A percentile compares a stretch with the other conserved stretches of the same genome.
phyloP scores from a whole-genome alignment of 1,140 invertebrate genomes.

The Paracyclopina nana region DNA sequence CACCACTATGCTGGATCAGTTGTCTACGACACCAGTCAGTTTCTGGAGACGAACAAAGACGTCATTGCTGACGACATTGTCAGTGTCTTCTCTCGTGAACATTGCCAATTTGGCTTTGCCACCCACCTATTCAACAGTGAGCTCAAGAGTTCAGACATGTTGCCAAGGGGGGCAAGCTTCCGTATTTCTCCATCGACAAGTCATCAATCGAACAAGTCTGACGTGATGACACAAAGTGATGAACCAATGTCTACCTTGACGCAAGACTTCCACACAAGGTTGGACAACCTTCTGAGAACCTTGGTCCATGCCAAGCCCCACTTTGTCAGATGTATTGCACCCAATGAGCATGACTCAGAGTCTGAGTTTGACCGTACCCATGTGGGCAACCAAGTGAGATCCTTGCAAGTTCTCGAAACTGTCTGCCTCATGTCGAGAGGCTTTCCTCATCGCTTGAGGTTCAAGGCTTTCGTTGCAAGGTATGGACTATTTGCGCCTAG shows the following conservation, averaged over 20 bases:
- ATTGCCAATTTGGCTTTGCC: conserved; percentile 83
- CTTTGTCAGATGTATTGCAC: conserved; percentile 74
- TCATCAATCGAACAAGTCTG: conserved; percentile 52
- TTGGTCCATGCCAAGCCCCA: conserved; percentile 78
- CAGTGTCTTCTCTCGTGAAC: conserved; percentile 73
- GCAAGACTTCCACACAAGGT: conserved; percentile 77
- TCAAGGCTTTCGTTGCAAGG: conserved; percentile 71
- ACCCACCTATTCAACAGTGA: conserved; percentile 82
- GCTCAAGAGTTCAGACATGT: conserved; percentile 60
- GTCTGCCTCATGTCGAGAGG: conserved; percentile 76
- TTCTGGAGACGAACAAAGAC: conserved; percentile 79
- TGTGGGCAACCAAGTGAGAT: conserved; percentile 63
- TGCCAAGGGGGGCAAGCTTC: conserved; percentile 59
- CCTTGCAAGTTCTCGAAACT: conserved; percentile 78
- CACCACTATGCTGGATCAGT: conserved; percentile 77
- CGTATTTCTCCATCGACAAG: conserved; percentile 77
- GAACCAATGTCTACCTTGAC: conserved; percentile 73
- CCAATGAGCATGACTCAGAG: conserved; percentile 48
- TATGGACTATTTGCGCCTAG: conserved; percentile 63
- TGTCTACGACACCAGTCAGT: conserved; percentile 67
- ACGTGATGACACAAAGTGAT: conserved; percentile 36
- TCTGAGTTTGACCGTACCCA: conserved; percentile 47
- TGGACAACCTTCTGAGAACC: conserved; percentile 74
- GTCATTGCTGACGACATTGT: conserved; percentile 76
- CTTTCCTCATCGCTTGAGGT: conserved; percentile 81